Base-by-base conservation (phyloP, 1,140 invertebrate genomes). In the Procambarus clarkii region DNA sequence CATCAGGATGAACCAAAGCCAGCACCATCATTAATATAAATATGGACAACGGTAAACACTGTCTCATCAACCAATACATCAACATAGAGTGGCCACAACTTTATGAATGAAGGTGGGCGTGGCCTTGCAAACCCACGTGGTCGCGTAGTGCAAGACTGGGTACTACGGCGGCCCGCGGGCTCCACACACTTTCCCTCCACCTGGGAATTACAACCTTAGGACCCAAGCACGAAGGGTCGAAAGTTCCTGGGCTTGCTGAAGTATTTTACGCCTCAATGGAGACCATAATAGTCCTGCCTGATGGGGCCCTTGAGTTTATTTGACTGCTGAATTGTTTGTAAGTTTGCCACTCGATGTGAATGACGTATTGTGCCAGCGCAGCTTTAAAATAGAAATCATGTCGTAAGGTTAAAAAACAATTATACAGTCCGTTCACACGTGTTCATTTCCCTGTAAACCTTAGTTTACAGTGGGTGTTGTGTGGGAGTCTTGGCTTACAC, bases 271-370 rank as follows among this genome's bases (percentile, higher is more conserved):
- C 50, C 54, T 34, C 24, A 69, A 7, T 69, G 34, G 58, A 45
- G 34, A 15, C 81, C 34, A 46, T 83, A 83, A 83, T 83, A 21
- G 81, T 45, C 81, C 81, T 71, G 46, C 7, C 54, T 45, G 81
- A 83, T 21, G 81, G 69, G 81, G 34, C 44, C 46, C 81, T 83
- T 69, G 45, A 69, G 81, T 83, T 83, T 83, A 83, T 83, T 83
- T 83, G 81, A 45, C 81, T 83, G 81, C 50, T 71, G 60, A 69
- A 83, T 83, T 83, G 81, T 83, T 83, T 83, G 81, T 69, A 64
- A 9, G 81, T 45, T 45, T n/a, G 34, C 81, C 81, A 83, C 81
- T 69, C 81, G n/a, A 13, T 8, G 58, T 69, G 58, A 83, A 83
- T 83, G 81, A 69, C 45, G 81, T 69, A 83, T 83, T 83, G 81